These are phyloP conservation scores for Dorcus parallelipipedus DNA, from an alignment of 2,888 invertebrate genomes.

Conservation along the genomic window DNA sequence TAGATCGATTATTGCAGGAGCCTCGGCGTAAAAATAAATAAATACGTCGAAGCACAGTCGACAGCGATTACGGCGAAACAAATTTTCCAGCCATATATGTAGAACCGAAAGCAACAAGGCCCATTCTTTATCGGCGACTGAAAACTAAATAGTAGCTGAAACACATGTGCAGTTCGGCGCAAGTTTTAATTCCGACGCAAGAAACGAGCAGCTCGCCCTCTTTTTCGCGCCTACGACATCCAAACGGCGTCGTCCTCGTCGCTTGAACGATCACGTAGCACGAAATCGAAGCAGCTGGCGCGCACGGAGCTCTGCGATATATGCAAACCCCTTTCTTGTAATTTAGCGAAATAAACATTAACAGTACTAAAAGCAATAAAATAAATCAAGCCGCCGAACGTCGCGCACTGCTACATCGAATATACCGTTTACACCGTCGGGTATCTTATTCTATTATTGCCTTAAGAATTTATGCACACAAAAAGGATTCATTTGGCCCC, in stretches of 20 bases:
- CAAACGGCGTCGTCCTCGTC: background rate
- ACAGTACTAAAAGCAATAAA: constrained; percentile 58
- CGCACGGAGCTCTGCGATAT: constrained; percentile 31
- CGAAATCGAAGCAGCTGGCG: constrained; percentile 17
- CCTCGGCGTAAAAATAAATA: background rate
- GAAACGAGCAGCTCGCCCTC: constrained; percentile 9
- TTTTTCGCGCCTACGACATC: background rate
- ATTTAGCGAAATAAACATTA: constrained; percentile 58
- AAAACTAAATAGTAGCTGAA: constrained; percentile 25
- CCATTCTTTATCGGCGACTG: constrained; percentile 24
- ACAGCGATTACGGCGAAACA: constrained; percentile 20
- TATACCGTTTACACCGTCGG: constrained; percentile 17
- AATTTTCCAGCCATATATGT: constrained; percentile 25
- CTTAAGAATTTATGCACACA: constrained; percentile 1
- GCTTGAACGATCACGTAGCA: background rate
- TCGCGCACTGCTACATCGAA: constrained; percentile 38
- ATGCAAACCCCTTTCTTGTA: constrained; percentile 56
- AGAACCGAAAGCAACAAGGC: constrained; percentile 23
- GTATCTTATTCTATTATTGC: constrained; percentile 3
- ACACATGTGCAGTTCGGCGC: constrained; percentile 19
- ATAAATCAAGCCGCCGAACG: constrained; percentile 53
- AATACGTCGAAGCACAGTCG: constrained; percentile 17
- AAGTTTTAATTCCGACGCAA: constrained; percentile 3
- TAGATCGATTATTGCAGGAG: too few species aligned
- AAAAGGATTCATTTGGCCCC: background rate